Evolutionary conservation across 2,888 invertebrate species (phyloP), one percentile per base, ranked within the genome.

Genomic region (Uropetala carovei): DNA sequence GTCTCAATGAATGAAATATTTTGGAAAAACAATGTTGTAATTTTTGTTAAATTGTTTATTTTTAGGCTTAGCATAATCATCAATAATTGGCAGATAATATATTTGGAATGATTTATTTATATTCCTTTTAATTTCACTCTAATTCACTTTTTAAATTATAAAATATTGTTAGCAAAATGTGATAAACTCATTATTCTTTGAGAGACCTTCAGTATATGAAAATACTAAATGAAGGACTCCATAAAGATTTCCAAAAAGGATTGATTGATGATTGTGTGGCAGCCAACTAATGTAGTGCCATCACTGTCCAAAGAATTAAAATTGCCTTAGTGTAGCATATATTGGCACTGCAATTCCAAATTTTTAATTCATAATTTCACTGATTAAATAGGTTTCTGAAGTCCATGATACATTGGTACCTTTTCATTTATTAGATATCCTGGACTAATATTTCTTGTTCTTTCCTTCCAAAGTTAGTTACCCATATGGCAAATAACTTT

Each of bases 1-100:
- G 43, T 89, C 68, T 89, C 43, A n/a, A 64, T 89, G 89, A 89
- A 64, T 64, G 89, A 89, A 89, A 64, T 89, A 68, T 89, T 89
- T 89, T 68, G 89, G 64, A 64, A 60, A 89, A 86, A 83, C 83
- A 83, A 89, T 64, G 64, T 68, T 89, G 64, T 64, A 64, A 9
- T 89, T 89, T 43, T 89, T 89, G 89, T 89, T 56, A 64, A 64
- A 43, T 43, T 43, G 60, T 89, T 89, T 8, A 64, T 89, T 89
- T 60, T 27, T 89, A 60, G 64, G 60, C 89, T 64, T 30, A 64
- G 22, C 75, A 22, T 60, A 89, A 64, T 86, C 86, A 86, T 86
- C 86, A 86, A 86, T 27, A 60, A 18, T 75, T 75, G 75, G 27
- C 11, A 22, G 13, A 75, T 22, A 75, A 27, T 27, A 27, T 14